phyloP scores from a whole-genome alignment of 2,113 vertebrate species.

The Pelvicachromis taeniatus region DNA sequence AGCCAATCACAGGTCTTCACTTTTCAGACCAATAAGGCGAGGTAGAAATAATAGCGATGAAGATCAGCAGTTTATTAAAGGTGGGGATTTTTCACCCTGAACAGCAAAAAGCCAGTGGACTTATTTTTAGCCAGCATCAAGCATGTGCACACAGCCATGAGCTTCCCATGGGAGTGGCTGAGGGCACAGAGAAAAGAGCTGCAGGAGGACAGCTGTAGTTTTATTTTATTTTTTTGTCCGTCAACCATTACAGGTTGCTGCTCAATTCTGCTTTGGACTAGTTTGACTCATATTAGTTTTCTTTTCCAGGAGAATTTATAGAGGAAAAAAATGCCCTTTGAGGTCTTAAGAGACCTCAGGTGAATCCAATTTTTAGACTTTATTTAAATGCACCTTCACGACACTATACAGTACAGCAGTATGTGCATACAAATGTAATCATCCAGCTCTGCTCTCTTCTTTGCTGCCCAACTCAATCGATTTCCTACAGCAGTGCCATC shows the following conservation, averaged over 20 bases:
- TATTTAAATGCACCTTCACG: conserved; percentile 39
- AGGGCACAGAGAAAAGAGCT: not conserved
- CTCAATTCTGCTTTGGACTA: not conserved
- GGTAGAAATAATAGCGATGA: not conserved
- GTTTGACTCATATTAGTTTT: not conserved
- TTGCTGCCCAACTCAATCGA: conserved; percentile 25
- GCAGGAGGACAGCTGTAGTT: not conserved
- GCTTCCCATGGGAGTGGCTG: not conserved
- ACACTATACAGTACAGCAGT: conserved; percentile 44
- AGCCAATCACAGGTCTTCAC: not conserved
- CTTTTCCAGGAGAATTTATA: not conserved
- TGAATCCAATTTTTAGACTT: not conserved
- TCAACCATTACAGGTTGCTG: not conserved
- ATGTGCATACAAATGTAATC: conserved; percentile 55
- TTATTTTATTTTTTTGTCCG: not conserved
- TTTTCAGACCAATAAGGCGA: not conserved
- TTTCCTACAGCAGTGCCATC: conserved; percentile 17
- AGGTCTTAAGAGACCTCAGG: not conserved
- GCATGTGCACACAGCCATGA: not conserved
- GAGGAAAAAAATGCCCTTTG: not conserved
- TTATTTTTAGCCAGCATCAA: not conserved
- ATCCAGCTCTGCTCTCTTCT: conserved; percentile 10
- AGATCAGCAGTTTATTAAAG: not conserved
- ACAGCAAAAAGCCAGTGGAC: not conserved
- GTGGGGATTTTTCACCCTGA: not conserved